Percentiles rank a stretch among this genome's conserved stretches.
Evolutionary conservation across 1,140 invertebrate species (phyloP).

Genomic region (Megalopta genalis): DNA sequence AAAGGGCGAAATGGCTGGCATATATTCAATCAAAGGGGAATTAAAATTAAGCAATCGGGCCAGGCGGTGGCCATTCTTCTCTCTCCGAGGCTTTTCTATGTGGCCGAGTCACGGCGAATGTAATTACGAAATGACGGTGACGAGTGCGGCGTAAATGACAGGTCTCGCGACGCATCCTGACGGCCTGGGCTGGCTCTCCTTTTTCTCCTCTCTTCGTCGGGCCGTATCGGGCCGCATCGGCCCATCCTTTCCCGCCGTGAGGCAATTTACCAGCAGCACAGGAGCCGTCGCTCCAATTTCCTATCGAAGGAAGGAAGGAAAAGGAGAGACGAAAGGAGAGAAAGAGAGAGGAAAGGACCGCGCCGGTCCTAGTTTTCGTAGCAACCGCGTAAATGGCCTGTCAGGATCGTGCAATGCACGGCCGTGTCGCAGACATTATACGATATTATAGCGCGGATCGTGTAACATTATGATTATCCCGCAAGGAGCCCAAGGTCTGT

Average conservation of each 20-base stretch:
- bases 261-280: slow-evolving; percentile 7
- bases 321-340: neutral
- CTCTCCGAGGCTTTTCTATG: too few species aligned
- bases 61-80: too few species aligned
- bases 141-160: slow-evolving; percentile 36
- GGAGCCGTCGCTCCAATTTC: slow-evolving; percentile 49
- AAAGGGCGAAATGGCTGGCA: too few species aligned
- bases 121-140: slow-evolving; percentile 52
- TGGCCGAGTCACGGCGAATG: neutral
- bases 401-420: slow-evolving; percentile 64
- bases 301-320: slow-evolving; percentile 21
- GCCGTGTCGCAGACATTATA: slow-evolving; percentile 69
- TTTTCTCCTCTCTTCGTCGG: slow-evolving; percentile 34
- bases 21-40: too few species aligned
- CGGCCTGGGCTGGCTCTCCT: neutral
- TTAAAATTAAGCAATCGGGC: too few species aligned
- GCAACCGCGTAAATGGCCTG: slow-evolving; percentile 51
- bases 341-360: neutral
- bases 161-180: slow-evolving; percentile 39
- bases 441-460: slow-evolving; percentile 72
- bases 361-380: neutral
- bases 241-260: slow-evolving; percentile 13
- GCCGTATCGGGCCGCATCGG: slow-evolving; percentile 22
- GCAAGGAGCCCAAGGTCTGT: slow-evolving; percentile 75
- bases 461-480: slow-evolving; percentile 76